Evolutionary conservation across 1,140 invertebrate genomes (phyloP).

Genomic region (Atta texana): DNA sequence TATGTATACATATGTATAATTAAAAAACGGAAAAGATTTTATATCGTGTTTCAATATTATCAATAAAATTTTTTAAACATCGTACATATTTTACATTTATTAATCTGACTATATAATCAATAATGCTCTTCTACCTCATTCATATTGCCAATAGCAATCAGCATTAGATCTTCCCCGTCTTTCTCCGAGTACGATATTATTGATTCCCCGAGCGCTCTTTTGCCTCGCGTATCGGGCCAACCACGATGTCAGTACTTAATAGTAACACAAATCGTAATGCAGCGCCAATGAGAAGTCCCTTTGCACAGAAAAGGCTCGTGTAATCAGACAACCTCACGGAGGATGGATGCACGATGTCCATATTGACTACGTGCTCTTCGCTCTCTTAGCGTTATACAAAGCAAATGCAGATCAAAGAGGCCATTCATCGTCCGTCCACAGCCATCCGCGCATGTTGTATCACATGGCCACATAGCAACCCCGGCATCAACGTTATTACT

Average conservation of each 20-base stretch:
- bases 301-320: constrained; percentile 57
- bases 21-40: neutral
- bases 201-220: constrained; percentile 26
- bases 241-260: constrained; percentile 51
- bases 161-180: constrained; percentile 44
- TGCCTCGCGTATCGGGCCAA: constrained; percentile 8
- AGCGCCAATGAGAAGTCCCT: constrained; percentile 40
- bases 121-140: neutral
- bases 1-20: neutral
- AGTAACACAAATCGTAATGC: constrained; percentile 43
- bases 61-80: neutral
- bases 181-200: neutral
- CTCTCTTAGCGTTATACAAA: constrained; percentile 71
- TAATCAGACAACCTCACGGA: constrained; percentile 54
- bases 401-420: constrained; percentile 81
- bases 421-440: constrained; percentile 79
- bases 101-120: neutral
- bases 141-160: constrained; percentile 33
- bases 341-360: constrained; percentile 24
- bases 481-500: constrained; percentile 79
- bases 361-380: constrained; percentile 43
- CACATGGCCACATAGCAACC: constrained; percentile 66
- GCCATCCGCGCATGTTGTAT: constrained; percentile 67
- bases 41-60: neutral
- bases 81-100: constrained; percentile 7